Base-by-base conservation (phyloP, 92 coral and sea anemone species). In the Parazoanthus atlanticus region DNA sequence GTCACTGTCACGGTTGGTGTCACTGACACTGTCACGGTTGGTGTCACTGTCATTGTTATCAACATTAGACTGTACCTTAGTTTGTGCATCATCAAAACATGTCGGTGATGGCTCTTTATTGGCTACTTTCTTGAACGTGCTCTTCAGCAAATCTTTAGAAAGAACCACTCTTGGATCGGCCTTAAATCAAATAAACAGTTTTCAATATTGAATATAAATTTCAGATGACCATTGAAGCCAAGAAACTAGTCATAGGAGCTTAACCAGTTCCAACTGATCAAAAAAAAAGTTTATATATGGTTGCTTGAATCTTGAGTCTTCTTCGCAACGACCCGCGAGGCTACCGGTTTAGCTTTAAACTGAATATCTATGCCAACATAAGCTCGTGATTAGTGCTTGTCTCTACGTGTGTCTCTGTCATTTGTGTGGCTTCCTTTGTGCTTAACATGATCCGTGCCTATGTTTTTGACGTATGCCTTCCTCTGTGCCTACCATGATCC, bases 1-100 rank as follows among this genome's bases (percentile, higher is more conserved):
- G 49, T 46, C 49, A 46, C 49, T 8, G 12, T 46, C 49, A 46
- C 49, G 12, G 11, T 46, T 46, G 49, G 49, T 46, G 49, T 46
- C 49, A 46, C 12, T 46, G 49, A 2, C 38, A 36, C 38, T 36
- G 3, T 46, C 49, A 46, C 12, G 12, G 49, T 46, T 46, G 49
- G 49, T 52, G 19, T 52, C 58, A 52, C 19, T 52, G 3, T 15
- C 19, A 52, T 4, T 52, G 17, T 52, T 52, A 52, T 52, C 19
- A 52, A 52, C 12, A 52, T 13, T 52, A 10, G 49, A 46, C 5
- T 21, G 6, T 69, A 97, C 99, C 99, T 94, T 92, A 34, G 85
- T 88, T 80, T 97, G 99, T 15, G 93, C 94, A 61, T 96, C 95
- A 89, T 96, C 99, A 93, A 96, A 96, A 88, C 96, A 93, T 33